Conservation (phyloP, 2,888 invertebrate genomes). For the Melieria crassipennis region DNA sequence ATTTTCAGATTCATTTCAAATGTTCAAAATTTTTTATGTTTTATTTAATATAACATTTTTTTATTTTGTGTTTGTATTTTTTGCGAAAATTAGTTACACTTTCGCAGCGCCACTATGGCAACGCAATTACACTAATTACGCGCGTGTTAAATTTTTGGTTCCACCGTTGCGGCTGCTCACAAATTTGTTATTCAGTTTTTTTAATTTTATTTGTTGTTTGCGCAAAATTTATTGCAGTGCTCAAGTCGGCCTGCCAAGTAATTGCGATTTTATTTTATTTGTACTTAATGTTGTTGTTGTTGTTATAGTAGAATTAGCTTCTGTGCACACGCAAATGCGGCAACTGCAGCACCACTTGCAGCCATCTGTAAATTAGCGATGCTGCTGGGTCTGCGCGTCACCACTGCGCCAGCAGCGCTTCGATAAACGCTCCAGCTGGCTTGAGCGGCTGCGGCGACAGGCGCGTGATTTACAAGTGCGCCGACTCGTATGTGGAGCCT, state of each 20-base stretch:
- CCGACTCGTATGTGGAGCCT: too few relatives aligned
- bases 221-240: neutral
- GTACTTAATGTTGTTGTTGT: slow-evolving; percentile 1
- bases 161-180: neutral
- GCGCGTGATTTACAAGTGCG: neutral
- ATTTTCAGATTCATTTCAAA: neutral
- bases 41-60: neutral
- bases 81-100: slow-evolving; percentile 49
- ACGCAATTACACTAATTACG: slow-evolving; percentile 18
- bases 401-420: slow-evolving; percentile 17
- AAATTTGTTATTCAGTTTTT: slow-evolving; percentile 37
- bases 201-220: slow-evolving; percentile 45
- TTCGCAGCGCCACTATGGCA: slow-evolving; percentile 46
- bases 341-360: slow-evolving; percentile 10
- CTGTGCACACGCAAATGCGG: neutral
- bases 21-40: neutral
- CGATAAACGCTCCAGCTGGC: slow-evolving; percentile 12
- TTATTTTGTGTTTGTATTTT: neutral
- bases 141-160: slow-evolving; percentile 36
- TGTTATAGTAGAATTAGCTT: neutral
- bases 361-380: neutral
- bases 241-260: neutral
- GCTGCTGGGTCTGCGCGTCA: neutral
- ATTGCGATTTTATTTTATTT: slow-evolving; percentile 16
- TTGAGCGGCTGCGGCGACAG: neutral